These are phyloP conservation scores for Rhagonycha lutea DNA, from an alignment of 2,888 invertebrate species.

Conservation along the genomic window DNA sequence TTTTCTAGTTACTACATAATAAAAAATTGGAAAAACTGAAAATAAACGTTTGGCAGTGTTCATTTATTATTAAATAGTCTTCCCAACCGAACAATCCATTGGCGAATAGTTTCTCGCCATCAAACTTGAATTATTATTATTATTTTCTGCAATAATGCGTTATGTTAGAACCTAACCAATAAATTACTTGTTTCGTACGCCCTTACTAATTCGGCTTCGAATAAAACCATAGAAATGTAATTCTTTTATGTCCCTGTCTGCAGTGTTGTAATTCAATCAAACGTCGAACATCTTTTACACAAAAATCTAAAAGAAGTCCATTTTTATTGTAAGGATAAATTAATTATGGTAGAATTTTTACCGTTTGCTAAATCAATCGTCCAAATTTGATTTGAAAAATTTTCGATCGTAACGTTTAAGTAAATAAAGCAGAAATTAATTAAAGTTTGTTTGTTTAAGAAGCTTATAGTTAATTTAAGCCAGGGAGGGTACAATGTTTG, in stretches of 20 bases:
- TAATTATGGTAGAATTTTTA: not conserved
- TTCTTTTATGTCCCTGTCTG: not conserved
- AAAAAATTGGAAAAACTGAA: not conserved
- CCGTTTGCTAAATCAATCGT: not conserved
- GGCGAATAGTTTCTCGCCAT: not conserved
- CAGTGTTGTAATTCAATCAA: not conserved
- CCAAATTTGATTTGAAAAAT: not conserved
- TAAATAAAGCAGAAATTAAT: not conserved
- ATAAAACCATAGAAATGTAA: constrained; percentile 3
- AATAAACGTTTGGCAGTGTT: not conserved
- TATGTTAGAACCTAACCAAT: constrained; percentile 6
- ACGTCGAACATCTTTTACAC: not conserved
- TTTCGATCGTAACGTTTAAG: not conserved
- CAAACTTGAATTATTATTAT: not conserved
- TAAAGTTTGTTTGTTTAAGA: not conserved
- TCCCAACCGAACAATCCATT: not conserved
- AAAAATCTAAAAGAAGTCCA: not conserved
- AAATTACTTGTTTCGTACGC: constrained; percentile 15
- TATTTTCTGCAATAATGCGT: not conserved
- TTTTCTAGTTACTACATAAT: not conserved
- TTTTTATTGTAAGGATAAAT: not conserved
- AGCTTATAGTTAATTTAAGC: not conserved
- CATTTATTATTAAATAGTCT: not conserved
- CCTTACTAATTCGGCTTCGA: constrained; percentile 10
- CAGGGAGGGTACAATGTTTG: not conserved